These are phyloP conservation scores for Zaprionus gabonicus DNA, from an alignment of 1,140 invertebrate species.

Conservation along the genomic window DNA sequence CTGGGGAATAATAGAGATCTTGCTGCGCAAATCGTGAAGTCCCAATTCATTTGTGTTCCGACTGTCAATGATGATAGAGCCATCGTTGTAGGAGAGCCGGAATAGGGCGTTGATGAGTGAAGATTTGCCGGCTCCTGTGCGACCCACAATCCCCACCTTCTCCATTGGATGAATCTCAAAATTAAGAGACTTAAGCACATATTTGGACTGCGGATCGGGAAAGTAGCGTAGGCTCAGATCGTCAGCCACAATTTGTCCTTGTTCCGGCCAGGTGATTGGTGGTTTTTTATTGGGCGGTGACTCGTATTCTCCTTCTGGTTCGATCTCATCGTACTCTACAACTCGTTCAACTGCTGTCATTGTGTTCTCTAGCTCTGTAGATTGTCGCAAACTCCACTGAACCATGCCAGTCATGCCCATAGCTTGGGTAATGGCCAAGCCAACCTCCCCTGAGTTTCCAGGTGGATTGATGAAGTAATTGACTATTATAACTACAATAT, in stretches of 20 bases:
- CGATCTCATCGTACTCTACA: slow-evolving; percentile 90
- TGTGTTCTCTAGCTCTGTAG: slow-evolving; percentile 89
- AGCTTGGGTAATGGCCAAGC: slow-evolving; percentile 93
- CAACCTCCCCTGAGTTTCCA: slow-evolving; percentile 88
- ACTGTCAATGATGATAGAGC: slow-evolving; percentile 87
- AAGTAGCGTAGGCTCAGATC: slow-evolving; percentile 86
- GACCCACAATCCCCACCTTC: slow-evolving; percentile 89
- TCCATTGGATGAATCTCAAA: slow-evolving; percentile 85
- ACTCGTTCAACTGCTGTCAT: slow-evolving; percentile 93
- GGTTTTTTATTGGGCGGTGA: slow-evolving; percentile 87
- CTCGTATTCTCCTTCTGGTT: slow-evolving; percentile 87
- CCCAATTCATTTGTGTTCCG: slow-evolving; percentile 86
- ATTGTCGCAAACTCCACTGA: slow-evolving; percentile 86
- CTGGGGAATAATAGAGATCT: slow-evolving; percentile 90
- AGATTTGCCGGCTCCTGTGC: slow-evolving; percentile 94
- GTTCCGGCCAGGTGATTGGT: slow-evolving; percentile 88
- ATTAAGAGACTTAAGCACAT: slow-evolving; percentile 87
- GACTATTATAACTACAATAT: slow-evolving; percentile 89
- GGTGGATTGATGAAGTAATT: slow-evolving; percentile 86
- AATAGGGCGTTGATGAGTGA: slow-evolving; percentile 90
- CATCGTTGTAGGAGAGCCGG: slow-evolving; percentile 86
- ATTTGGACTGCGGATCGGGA: slow-evolving; percentile 85
- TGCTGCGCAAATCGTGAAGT: slow-evolving; percentile 87
- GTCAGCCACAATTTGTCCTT: slow-evolving; percentile 89
- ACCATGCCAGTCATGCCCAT: slow-evolving; percentile 92